Evolutionary conservation across 2,888 invertebrate genomes (phyloP), one percentile per base, ranked within the genome.

Genomic region (Clepsis dumicolana): DNA sequence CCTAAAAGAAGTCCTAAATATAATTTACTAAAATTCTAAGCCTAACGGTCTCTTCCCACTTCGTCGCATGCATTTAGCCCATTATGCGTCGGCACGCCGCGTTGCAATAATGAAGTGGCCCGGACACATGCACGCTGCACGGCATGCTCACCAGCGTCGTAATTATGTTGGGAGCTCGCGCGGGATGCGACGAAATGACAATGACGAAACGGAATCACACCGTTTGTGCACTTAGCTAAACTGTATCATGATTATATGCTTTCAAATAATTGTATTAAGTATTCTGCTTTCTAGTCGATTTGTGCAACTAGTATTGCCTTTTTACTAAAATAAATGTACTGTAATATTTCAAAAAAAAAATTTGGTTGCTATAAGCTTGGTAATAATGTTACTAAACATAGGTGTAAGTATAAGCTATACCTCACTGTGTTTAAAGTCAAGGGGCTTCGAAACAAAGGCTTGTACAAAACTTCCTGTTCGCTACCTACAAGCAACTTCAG

Each of bases 71-170:
- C 67, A 63, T 67, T 67, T 67, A 16, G 25, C 7, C 56, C 57
- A 67, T 67, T 67, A 67, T 67, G 67, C 67, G 38, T 29, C 16
- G 29, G 38, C 67, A 67, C 56, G 67, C 38, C 50, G 21, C 48
- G 48, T 48, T 24, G 38, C 38, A 29, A 50, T 67, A 57, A 67
- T 63, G 67, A 67, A 67, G 67, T 63, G 67, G 50, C 56, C 24
- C 48, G 18, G 44, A 16, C 32, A 21, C 66, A 67, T 62, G 66
- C 66, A 62, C 61, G 53, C 21, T 12, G 41, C 41, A 53, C 32
- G 54, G 48, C 21, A 12, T 12, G 48, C 48, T 48, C 21, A 14
- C 12, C 56, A 7, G 32, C 24, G 35, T 16, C 59, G 59, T 25
- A 59, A 59, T 59, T 59, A 56, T 38, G 56, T 21, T 16, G 57